Base-by-base conservation (phyloP, 2,797 vertebrate species). In the Gastrophryne carolinensis region DNA sequence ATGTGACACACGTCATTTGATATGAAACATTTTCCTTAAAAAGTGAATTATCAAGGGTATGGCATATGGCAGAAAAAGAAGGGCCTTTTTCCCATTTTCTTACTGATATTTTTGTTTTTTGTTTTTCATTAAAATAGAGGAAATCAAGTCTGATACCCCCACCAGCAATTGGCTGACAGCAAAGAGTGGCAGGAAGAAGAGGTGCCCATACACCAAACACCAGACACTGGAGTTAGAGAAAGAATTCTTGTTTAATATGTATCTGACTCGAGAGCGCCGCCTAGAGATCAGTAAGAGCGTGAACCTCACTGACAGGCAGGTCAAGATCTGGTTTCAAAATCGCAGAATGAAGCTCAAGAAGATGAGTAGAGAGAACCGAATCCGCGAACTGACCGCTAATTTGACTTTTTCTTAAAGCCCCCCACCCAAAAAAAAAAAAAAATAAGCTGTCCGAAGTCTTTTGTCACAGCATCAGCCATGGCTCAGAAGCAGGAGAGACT, bases 311-410 rank as follows among this genome's bases (percentile, higher is more conserved):
- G 98, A 99, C 93, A 95, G 98, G 88, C 98, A 99, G 95, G 98
- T 98, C 90, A 99, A 99, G 93, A 99, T 99, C 86, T 99, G 98
- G 98, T 99, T 99, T 89, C 97, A 99, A 90, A 99, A 99, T 93
- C 98, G 98, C 91, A 95, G 98, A 90, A 99, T 99, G 98, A 99
- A 99, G 84, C 94, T 99, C 82, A 99, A 99, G 94, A 99, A 99
- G 92, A 96, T 99, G 96, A 99, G 95, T 90, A 92, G 98, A 83
- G 98, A 99, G 87, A 98, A 98, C 87, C 94, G 97, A 88, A 98
- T 98, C 89, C 96, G 97, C 79, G 96, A 99, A 96, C 93, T 99
- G 82, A 98, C 96, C 88, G 97, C 96, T 86, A 98, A 96, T 84
- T 95, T 98, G 88, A 98, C 97, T 84, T 99, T 99, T 90, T 98